A percentile compares a stretch with the other conserved stretches of the same genome.
Conservation (phyloP, 1,140 invertebrate species). For the Tribolium madens region DNA sequence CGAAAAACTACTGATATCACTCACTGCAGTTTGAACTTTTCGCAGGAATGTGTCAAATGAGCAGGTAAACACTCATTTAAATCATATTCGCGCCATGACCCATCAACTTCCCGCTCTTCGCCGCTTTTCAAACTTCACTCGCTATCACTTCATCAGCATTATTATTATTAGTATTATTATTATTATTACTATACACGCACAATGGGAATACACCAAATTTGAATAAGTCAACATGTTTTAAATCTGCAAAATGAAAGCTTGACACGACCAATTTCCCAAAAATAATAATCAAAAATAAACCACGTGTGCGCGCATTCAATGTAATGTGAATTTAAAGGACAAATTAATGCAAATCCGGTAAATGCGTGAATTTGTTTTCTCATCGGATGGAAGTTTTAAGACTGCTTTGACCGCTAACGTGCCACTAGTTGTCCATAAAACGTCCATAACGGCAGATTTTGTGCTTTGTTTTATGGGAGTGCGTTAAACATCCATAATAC, state of each 20-base stretch:
- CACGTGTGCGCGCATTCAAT: neutral
- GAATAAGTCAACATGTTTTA: neutral
- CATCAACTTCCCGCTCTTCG: conserved; percentile 6
- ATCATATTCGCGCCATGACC: conserved; percentile 36
- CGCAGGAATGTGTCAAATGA: conserved; percentile 49
- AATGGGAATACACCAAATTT: too few relatives aligned
- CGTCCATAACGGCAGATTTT: neutral
- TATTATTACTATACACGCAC: neutral
- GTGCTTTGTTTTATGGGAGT: conserved; percentile 30
- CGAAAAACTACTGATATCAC: conserved; percentile 35
- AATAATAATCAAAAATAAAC: neutral
- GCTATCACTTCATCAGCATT: neutral
- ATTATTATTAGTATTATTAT: neutral
- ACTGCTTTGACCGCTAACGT: neutral
- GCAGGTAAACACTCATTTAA: conserved; percentile 47
- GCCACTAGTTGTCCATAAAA: conserved; percentile 6
- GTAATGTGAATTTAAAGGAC: neutral
- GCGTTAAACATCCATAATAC: conserved; percentile 17
- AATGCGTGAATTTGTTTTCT: conserved; percentile 6
- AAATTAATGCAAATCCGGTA: conserved; percentile 17
- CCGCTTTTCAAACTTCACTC: conserved; percentile 23
- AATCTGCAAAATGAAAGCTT: neutral
- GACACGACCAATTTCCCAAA: neutral
- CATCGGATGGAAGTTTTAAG: neutral
- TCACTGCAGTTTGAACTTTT: conserved; percentile 46